Base-by-base conservation (phyloP, 2,797 vertebrate genomes). In the Coreius guichenoti region DNA sequence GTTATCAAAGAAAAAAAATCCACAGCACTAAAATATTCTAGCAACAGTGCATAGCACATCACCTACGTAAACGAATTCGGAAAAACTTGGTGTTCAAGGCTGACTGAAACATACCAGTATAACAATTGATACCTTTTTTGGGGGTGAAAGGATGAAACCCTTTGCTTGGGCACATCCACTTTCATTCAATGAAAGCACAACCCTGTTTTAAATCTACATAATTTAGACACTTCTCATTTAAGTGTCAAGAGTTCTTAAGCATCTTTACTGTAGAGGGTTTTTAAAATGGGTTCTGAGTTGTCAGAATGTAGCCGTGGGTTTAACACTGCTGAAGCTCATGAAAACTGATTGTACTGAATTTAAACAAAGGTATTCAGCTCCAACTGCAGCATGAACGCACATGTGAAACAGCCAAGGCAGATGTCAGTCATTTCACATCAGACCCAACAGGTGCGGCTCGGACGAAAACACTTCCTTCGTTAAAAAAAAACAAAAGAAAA, bases 341-440 rank as follows among this genome's bases (percentile, higher is more conserved):
- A 54, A 43, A 76, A 26, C 63, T 56, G 61, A 77, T 56, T 39
- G 33, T 56, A 43, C n/a, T 69, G 82, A 84, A 78, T 84, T 68
- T 87, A 54, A 87, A 83, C 84, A 36, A 45, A 29, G n/a, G 19
- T 79, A 51, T 67, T 86, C 43, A 36, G 58, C 54, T 36, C 36
- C 17, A 51, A 76, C 47, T 29, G 31, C 16, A 26, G 73, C 63
- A 33, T 8, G 5, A 80, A 80, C 1, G 8, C 49, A 51, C 83
- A 84, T 54, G 80, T 33, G 65, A 81, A 78, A 82, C 75, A 78
- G 58, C 4, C 5, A 39, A 39, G 63, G 8, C 63, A 43, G 49
- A 67, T 67, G 80, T 82, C 79, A 86, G 26, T 33, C 43, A 82
- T 49, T 39, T 47, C n/a, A 80, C 70, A 83, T 49, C 76, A 83